These are phyloP conservation scores for Pleuronectes platessa DNA, from an alignment of 2,113 vertebrate genomes.

Conservation along the genomic window DNA sequence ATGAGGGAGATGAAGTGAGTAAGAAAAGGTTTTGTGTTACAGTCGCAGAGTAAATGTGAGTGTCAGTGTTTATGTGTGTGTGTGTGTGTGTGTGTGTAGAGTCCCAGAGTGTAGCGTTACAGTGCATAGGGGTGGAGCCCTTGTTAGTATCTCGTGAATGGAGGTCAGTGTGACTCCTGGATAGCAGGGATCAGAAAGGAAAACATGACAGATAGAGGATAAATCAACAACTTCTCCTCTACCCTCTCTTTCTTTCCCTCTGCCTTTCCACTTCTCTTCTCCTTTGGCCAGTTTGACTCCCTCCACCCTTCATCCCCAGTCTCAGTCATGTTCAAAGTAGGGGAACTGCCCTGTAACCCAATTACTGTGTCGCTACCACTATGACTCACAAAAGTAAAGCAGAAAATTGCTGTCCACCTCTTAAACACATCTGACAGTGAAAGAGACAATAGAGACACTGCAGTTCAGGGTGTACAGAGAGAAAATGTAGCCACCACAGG, in stretches of 20 bases:
- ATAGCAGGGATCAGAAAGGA: conserved; percentile 33
- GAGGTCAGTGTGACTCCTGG: conserved; percentile 73
- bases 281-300: background rate
- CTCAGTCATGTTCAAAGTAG: background rate
- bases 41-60: conserved; percentile 21
- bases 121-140: conserved; percentile 41
- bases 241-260: background rate
- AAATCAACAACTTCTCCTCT: conserved; percentile 18
- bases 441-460: too few species aligned
- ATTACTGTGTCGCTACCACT: background rate
- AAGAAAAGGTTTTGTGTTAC: conserved; percentile 54
- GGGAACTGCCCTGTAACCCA: background rate
- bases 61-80: conserved; percentile 12
- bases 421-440: too few species aligned
- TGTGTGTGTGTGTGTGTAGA: conserved; percentile 21
- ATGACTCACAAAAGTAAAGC: background rate
- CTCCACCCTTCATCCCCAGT: background rate
- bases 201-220: conserved; percentile 48
- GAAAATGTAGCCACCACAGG: background rate
- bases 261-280: background rate
- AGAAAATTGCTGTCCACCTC: background rate
- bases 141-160: conserved; percentile 59
- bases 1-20: conserved; percentile 41
- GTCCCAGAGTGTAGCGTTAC: conserved; percentile 45
- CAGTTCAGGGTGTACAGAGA: background rate